Evolutionary conservation across 1,140 invertebrate species (phyloP), one percentile per base, ranked within the genome.

Genomic region (Drosophila obscura): DNA sequence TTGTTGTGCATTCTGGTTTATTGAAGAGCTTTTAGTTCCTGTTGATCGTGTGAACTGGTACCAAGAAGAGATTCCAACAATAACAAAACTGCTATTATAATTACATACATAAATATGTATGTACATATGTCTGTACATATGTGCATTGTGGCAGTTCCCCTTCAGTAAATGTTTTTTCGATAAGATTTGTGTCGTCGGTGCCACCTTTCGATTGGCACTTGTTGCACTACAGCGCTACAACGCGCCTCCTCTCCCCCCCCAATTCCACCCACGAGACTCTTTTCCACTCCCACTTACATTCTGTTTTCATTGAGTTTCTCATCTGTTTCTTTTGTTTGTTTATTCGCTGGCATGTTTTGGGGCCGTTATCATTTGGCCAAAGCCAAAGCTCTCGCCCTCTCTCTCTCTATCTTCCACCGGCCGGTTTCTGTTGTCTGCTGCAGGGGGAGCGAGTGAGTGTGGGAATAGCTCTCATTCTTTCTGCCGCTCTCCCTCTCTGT

Each of bases 361-460:
- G 53, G 77, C 52, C 81, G 81, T 85, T 87, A 87, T 85, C 82
- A 78, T 74, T 74, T 62, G 74, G 62, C 61, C 68, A 56, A 59
- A 67, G 75, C 60, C 45, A 73, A 39, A 39, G 35, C 35, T 39
- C 11, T 4, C 35, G 4, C 35, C 4, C 35, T 39, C 35, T 39
- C 9, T 39, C 35, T 39, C 31, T 4, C 35, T 39, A 11, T 39
- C 11, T 11, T 73, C 58, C 53, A 77, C 82, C 81, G 81, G 73
- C 82, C 82, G 81, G 81, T 76, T 80, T 76, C 53, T 69, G 31
- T 52, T 24, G 60, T 43, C 59, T 43, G 59, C 13, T 64, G 59
- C 35, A 41, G 31, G 26, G 19, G 19, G 13, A 9, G 24, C n/a
- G 16, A 3, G 22, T 43, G 2, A 46, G 55, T 66, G 56, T 57